Percentiles rank a stretch among this genome's conserved stretches.
These are phyloP conservation scores for Heliconius eleuchia DNA, from an alignment of 1,140 invertebrate genomes.

Conservation along the genomic window DNA sequence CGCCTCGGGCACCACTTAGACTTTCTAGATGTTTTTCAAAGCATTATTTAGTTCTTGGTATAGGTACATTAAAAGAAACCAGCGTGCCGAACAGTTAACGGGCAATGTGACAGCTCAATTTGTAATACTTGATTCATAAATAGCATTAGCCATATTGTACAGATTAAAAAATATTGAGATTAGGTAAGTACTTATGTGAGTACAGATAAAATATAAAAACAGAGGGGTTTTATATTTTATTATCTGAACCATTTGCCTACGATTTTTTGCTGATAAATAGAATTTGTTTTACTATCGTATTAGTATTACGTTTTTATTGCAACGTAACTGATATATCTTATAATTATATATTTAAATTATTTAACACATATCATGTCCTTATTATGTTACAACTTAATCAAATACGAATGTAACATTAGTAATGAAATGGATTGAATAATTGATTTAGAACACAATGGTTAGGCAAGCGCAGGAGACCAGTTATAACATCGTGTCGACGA, in stretches of 20 bases:
- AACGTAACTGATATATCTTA: not conserved
- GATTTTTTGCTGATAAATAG: not conserved
- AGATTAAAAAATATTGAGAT: not conserved
- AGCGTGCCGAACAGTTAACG: not conserved
- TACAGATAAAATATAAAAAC: no score
- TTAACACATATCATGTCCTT: not conserved
- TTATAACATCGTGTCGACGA: constrained; percentile 19
- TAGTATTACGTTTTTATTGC: not conserved
- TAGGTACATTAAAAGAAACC: constrained; percentile 4
- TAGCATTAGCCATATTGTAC: not conserved
- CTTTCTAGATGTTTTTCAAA: constrained; percentile 22
- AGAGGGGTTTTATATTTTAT: not conserved
- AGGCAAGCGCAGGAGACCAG: constrained; percentile 15
- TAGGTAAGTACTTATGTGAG: no score
- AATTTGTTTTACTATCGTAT: not conserved
- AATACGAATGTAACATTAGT: not conserved
- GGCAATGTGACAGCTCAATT: not conserved
- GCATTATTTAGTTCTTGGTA: not conserved
- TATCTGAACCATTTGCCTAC: not conserved
- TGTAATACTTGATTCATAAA: not conserved
- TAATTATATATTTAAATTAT: no score
- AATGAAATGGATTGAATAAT: not conserved
- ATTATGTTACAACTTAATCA: not conserved
- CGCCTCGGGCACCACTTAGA: constrained; percentile 31
- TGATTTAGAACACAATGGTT: not conserved